Evolutionary conservation across 2,888 invertebrate species (phyloP), one percentile per base, ranked within the genome.

Genomic region (Archaeoteleia sp.): DNA sequence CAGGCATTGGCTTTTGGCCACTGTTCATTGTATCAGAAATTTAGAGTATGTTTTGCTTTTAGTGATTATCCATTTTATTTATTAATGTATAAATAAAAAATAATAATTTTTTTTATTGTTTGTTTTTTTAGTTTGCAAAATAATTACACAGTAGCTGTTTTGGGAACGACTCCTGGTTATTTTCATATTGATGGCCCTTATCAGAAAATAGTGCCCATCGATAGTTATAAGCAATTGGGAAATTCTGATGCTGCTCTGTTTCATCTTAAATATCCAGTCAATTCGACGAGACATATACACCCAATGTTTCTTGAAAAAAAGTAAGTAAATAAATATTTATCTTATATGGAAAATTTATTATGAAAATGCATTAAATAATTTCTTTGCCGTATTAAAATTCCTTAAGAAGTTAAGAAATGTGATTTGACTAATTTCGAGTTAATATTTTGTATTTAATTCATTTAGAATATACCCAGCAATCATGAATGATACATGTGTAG

Each of bases 151-250:
- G 86, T 88, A 1, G 92, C 89, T 2, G 80, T 93, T 6, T 82
- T 94, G 34, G 95, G 95, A n/a, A 89, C 90, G 12, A 88, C 91
- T 9, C 88, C 89, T 77, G 87, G 88, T 0, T 86, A 91, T 65
- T 83, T 88, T 27, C 85, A 87, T 40, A 86, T 89, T 2, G 86
- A 87, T 62, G 91, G 93, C 30, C 90, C 91, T 2, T 88, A 91
- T 78, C 93, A 95, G 80, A 91, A 93, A 86, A 87, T 89, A n/a
- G 86, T 88, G 20, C 85, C 87, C 53, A 87, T 95, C 1, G 88
- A 91, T 68, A 88, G 88, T 20, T 87, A 89, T 2, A 88, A 88
- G 70, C 81, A 82, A 1, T 82, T 93, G 8, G 87, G 88, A 23
- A 85, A 86, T 17, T 90, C 89, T 9, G 89, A 91, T 80, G 88